phyloP scores from a whole-genome alignment of 2,113 vertebrate species.

The Corvus moneduloides region DNA sequence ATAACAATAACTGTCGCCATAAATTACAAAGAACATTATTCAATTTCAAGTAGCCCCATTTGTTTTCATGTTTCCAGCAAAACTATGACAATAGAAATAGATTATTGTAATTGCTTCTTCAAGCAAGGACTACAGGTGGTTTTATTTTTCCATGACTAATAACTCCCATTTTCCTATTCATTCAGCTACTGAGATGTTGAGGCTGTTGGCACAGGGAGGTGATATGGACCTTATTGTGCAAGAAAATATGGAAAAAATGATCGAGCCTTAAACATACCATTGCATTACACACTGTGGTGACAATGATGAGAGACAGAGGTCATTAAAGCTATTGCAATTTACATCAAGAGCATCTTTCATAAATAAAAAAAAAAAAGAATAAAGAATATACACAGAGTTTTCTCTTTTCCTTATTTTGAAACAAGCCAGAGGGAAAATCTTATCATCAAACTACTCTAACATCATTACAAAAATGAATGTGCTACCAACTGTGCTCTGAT shows the following conservation, averaged over 20 bases:
- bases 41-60: conserved; percentile 46
- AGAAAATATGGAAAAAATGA: background rate
- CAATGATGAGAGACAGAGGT: background rate
- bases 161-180: conserved; percentile 21
- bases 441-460: background rate
- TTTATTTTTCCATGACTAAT: conserved; percentile 25
- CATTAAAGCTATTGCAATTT: background rate
- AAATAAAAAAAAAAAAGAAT: background rate
- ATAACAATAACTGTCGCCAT: conserved; percentile 49
- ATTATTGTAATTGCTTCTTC: conserved; percentile 55
- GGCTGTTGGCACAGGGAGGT: background rate
- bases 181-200: conserved; percentile 4
- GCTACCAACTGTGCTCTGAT: background rate
- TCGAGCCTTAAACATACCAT: background rate
- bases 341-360: background rate
- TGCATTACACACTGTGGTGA: background rate
- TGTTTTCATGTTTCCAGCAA: conserved; percentile 52
- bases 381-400: background rate
- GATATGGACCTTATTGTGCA: background rate
- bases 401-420: background rate
- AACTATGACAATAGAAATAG: conserved; percentile 61
- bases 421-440: background rate
- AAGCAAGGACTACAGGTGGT: conserved; percentile 19
- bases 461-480: background rate
- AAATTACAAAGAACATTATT: conserved; percentile 54